phyloP scores from a whole-genome alignment of 2,797 vertebrate genomes.

The Rhinella marina region DNA sequence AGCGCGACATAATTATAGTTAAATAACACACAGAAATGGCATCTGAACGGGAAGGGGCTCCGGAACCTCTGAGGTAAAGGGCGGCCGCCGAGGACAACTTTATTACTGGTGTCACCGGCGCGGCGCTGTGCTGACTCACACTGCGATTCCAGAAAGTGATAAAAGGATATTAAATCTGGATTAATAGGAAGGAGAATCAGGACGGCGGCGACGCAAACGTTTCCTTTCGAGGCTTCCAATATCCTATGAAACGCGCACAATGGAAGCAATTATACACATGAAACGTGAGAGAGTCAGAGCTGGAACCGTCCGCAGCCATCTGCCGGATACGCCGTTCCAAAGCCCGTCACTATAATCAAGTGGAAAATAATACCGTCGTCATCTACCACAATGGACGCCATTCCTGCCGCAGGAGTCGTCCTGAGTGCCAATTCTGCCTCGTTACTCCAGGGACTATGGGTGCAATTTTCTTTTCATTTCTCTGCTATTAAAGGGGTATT shows the following conservation, averaged over 20 bases:
- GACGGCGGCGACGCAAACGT: neutral
- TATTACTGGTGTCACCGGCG: neutral
- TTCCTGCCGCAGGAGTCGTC: too few species aligned
- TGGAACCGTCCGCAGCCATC: conserved; percentile 1
- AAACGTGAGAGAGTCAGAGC: neutral
- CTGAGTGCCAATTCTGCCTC: too few species aligned
- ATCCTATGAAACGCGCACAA: neutral
- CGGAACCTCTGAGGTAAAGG: neutral
- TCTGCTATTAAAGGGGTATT: too few species aligned
- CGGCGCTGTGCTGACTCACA: neutral
- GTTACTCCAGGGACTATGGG: too few species aligned
- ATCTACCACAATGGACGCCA: too few species aligned
- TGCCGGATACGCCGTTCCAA: conserved; percentile 1
- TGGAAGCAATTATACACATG: conserved; percentile 10
- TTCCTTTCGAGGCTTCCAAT: too few species aligned
- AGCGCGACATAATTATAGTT: neutral
- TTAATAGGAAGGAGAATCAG: neutral
- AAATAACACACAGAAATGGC: neutral
- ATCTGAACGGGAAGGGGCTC: neutral
- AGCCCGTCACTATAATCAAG: neutral
- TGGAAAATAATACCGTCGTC: too few species aligned
- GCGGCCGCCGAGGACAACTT: too few species aligned
- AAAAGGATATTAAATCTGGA: conserved; percentile 31
- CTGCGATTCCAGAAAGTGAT: conserved; percentile 1
- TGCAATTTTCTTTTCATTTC: too few species aligned